These are phyloP conservation scores for Dolichallabes microphthalmus DNA, from an alignment of 2,113 vertebrate species.

Conservation along the genomic window DNA sequence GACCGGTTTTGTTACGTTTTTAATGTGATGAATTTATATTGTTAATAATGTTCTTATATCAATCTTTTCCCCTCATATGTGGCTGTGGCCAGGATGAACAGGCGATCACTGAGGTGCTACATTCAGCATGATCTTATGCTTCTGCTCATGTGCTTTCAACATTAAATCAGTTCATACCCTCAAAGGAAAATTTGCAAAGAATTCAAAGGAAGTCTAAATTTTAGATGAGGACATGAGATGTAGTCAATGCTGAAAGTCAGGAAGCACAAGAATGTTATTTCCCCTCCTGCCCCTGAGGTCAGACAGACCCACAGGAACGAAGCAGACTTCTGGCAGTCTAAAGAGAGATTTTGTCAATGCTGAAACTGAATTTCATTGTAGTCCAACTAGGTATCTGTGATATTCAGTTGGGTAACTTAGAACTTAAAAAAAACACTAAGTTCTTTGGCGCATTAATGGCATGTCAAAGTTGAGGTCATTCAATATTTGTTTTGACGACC, in stretches of 20 bases:
- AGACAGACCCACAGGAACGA: conserved; percentile 10
- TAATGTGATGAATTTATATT: not conserved
- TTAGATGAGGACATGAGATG: not conserved
- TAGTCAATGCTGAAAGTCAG: conserved; percentile 3
- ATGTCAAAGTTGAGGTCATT: not conserved
- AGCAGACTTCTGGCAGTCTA: conserved; percentile 14
- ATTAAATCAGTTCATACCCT: not conserved
- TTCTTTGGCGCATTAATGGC: not conserved
- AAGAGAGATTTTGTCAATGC: not conserved
- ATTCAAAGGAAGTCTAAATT: not conserved
- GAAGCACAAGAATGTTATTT: not conserved
- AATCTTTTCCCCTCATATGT: conserved; percentile 3
- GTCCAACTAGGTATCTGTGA: not conserved
- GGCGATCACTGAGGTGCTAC: conserved; percentile 39
- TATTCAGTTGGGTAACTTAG: conserved; percentile 5
- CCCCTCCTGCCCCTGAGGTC: conserved; percentile 3
- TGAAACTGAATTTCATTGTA: conserved; percentile 30
- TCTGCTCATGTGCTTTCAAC: not conserved
- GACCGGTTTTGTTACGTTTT: not conserved
- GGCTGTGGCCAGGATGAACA: conserved; percentile 42
- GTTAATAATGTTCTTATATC: not conserved
- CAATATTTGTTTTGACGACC: conserved; percentile 5
- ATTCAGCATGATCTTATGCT: not conserved
- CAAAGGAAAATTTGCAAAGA: not conserved
- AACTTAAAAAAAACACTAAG: not conserved